phyloP scores from a whole-genome alignment of 35 echinoderm and acorn worm genomes.

The Hemicentrotus pulcherrimus region DNA sequence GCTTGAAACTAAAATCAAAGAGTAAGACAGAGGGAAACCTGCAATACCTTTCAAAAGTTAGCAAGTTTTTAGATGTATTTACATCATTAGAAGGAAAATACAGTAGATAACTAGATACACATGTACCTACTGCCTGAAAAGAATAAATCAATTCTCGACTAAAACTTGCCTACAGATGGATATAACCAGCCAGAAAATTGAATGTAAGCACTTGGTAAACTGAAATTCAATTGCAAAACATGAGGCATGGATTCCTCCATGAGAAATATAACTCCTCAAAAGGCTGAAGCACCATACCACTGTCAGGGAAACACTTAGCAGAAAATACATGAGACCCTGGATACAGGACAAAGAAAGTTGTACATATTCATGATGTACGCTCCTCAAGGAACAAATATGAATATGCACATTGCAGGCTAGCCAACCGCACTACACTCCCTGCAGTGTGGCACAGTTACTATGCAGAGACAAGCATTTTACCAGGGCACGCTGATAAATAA shows the following conservation, averaged over 20 bases:
- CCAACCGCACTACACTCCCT: background rate
- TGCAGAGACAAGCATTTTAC: background rate
- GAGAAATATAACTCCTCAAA: too few species aligned
- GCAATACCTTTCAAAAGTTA: too few species aligned
- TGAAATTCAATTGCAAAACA: background rate
- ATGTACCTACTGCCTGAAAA: too few species aligned
- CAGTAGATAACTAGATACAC: too few species aligned
- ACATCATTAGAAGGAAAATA: too few species aligned
- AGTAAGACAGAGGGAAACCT: too few species aligned
- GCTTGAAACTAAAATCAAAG: too few species aligned
- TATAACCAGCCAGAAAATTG: background rate
- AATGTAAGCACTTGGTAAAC: background rate
- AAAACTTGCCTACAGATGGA: too few species aligned
- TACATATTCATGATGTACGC: background rate
- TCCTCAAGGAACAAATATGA: background rate
- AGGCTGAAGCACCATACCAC: too few species aligned
- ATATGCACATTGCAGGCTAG: background rate
- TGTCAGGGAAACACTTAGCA: background rate
- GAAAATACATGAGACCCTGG: background rate
- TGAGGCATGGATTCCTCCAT: background rate
- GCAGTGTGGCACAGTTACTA: background rate
- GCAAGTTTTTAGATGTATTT: too few species aligned
- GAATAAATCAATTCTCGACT: too few species aligned
- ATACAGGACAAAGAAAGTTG: background rate
- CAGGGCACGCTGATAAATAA: background rate